Conservation (phyloP, 1,140 invertebrate genomes). For the Planococcus citri region DNA sequence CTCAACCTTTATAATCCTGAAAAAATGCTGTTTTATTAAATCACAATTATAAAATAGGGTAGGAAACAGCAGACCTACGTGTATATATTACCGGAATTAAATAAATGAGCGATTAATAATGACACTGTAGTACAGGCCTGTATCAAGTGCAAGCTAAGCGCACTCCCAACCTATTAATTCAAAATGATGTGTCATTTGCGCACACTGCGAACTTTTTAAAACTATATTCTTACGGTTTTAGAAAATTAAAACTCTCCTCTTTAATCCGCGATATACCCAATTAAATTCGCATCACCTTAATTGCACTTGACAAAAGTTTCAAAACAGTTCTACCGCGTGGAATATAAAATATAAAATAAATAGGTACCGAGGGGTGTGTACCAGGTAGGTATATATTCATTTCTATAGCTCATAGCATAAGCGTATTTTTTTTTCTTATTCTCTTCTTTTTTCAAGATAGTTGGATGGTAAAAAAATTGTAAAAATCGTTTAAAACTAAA, state of each 20-base stretch:
- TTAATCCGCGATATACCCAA: background rate
- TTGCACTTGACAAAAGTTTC: constrained; percentile 1
- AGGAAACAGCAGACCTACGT: background rate
- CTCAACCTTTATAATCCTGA: background rate
- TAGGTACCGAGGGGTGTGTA: background rate
- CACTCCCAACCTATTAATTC: background rate
- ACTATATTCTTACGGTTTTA: background rate
- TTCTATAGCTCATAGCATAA: background rate
- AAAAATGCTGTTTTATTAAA: background rate
- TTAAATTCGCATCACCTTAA: constrained; percentile 3
- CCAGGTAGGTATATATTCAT: background rate
- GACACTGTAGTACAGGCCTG: background rate
- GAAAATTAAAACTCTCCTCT: constrained; percentile 3
- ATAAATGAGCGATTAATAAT: background rate
- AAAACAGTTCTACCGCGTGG: background rate
- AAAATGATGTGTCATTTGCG: background rate
- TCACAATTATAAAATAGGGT: background rate
- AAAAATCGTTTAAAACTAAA: background rate
- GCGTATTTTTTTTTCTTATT: background rate
- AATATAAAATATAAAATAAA: background rate
- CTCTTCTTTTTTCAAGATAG: too few relatives aligned
- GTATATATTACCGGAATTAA: background rate
- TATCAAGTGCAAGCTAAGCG: background rate
- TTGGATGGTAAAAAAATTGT: too few relatives aligned
- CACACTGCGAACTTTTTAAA: background rate